These are phyloP conservation scores for Gisinianus flammeolus DNA, from an alignment of 2,888 invertebrate species.

Conservation along the genomic window DNA sequence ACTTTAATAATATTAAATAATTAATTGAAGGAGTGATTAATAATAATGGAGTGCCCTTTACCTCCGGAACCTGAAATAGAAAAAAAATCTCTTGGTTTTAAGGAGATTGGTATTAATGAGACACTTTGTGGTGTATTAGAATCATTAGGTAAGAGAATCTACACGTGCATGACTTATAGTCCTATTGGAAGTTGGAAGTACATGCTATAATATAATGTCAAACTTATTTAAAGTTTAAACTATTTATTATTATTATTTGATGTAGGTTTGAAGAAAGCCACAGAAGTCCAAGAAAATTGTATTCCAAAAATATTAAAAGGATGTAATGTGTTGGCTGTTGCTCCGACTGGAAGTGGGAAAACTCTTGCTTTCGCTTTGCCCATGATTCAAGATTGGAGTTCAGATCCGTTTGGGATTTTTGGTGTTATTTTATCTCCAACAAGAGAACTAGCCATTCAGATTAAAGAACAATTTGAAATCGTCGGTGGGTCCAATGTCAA, in stretches of 20 bases:
- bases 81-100: slow-evolving; percentile 9
- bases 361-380: slow-evolving; percentile 97
- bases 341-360: slow-evolving; percentile 98
- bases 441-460: slow-evolving; percentile 70
- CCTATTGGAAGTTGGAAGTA: too few species aligned
- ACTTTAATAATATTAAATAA: too few species aligned
- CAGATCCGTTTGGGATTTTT: slow-evolving; percentile 96
- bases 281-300: slow-evolving; percentile 81
- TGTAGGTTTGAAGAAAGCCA: slow-evolving; percentile 79
- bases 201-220: not conserved
- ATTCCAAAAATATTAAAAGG: slow-evolving; percentile 79
- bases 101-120: slow-evolving; percentile 22
- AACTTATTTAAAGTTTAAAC: not conserved
- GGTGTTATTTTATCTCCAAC: slow-evolving; percentile 94
- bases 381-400: slow-evolving; percentile 85
- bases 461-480: slow-evolving; percentile 92
- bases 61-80: not conserved
- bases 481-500: slow-evolving; percentile 85
- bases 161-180: not conserved
- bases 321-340: slow-evolving; percentile 90
- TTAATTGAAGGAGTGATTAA: too few species aligned
- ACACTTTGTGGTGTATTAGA: slow-evolving; percentile 4
- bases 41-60: not conserved
- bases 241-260: slow-evolving; percentile 57
- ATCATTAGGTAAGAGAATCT: slow-evolving; percentile 21